These are phyloP conservation scores for Etheostoma nigrum DNA, from an alignment of 2,797 vertebrate species.

Conservation along the genomic window DNA sequence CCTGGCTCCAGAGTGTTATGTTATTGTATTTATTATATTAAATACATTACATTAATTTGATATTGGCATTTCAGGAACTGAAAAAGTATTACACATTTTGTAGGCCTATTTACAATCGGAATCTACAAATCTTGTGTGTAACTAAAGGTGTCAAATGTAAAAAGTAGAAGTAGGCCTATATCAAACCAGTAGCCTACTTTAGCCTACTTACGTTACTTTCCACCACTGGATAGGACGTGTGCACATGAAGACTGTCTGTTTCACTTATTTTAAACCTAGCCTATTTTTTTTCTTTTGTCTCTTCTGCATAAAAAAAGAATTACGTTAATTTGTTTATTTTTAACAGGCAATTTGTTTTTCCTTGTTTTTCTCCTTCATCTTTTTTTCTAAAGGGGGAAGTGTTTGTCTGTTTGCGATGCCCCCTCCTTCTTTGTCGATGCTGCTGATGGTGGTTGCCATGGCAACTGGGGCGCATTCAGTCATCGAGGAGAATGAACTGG, in stretches of 20 bases:
- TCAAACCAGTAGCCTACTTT: neutral
- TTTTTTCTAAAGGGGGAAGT: slow-evolving; percentile 19
- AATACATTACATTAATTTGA: neutral
- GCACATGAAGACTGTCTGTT: slow-evolving; percentile 11
- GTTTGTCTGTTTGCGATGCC: slow-evolving; percentile 63
- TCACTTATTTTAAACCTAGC: neutral
- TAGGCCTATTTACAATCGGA: neutral
- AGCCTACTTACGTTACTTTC: neutral
- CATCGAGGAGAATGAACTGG: slow-evolving; percentile 81
- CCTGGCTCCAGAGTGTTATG: neutral
- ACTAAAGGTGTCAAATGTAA: neutral
- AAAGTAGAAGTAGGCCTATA: neutral
- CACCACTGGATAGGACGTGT: slow-evolving; percentile 12
- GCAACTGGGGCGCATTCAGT: slow-evolving; percentile 66
- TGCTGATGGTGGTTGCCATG: slow-evolving; percentile 71
- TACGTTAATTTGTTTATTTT: neutral
- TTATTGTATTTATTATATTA: neutral
- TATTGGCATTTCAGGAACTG: neutral
- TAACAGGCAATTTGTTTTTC: slow-evolving; percentile 4
- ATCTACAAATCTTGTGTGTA: neutral
- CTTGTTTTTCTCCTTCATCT: neutral
- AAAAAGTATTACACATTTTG: neutral
- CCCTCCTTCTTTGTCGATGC: slow-evolving; percentile 62
- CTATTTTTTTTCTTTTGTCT: slow-evolving; percentile 12
- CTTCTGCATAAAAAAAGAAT: slow-evolving; percentile 1